Base-by-base conservation (phyloP, 2,113 vertebrate genomes). In the Silurus glanis region DNA sequence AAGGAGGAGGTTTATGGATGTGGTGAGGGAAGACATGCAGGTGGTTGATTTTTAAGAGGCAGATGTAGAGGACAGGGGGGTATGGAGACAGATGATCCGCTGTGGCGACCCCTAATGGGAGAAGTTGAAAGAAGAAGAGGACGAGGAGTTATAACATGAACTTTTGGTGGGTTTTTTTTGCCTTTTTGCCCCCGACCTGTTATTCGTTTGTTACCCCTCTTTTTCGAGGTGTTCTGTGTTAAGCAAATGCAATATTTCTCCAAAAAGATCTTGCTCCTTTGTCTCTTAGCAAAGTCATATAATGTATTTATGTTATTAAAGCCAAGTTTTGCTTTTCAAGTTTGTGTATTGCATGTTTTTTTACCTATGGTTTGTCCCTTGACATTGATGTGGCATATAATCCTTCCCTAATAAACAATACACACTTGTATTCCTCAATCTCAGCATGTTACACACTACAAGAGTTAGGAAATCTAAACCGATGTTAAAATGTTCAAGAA, bases 351-450 rank as follows among this genome's bases (percentile, higher is more conserved):
- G 69, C 16, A 19, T 71, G 67, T 71, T 71, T 71, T 4, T 72
- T 23, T 47, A 17, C 69, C 17, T 72, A 8, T 49, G 45, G 55
- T 53, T 76, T 55, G 6, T 49, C 19, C 72, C 17, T 75, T 51
- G 72, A 19, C 47, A 51, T 6, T 9, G 47, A 51, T 19, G 51
- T 74, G 71, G 47, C 51, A n/a, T 53, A 53, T 16, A 53, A 76
- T 55, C n/a, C 53, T 76, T 76, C 23, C 23, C 23, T 25, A 55
- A 76, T 76, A 76, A 76, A 53, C 49, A 55, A 76, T 75, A 51
- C 10, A 16, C 47, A 51, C 10, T 53, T 53, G 47, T 2, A 4
- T 75, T 72, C 37, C 47, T 49, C 71, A 74, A 74, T 74, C 71
- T 49, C 37, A 71, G 28, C 45, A 49, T 23, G 71, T 49, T 49